Evolutionary conservation across 1,140 invertebrate species (phyloP).

Genomic region (Euwallacea fornicatus): DNA sequence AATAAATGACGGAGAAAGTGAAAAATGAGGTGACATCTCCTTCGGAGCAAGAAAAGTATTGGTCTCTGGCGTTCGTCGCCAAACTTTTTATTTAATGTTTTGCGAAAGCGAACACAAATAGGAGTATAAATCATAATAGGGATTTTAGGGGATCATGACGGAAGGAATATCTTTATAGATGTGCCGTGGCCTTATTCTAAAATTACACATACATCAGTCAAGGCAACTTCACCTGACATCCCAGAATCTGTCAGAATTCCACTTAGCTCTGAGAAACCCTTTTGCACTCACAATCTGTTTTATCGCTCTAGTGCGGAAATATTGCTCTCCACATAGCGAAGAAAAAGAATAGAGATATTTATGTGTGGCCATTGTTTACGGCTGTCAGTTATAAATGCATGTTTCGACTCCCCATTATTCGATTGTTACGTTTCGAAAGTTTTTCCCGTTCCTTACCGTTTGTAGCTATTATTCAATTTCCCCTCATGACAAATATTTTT

Average conservation of each 20-base stretch:
- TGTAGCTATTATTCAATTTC: background rate
- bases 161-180: too few species aligned
- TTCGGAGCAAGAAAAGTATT: constrained; percentile 20
- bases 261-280: too few species aligned
- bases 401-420: constrained; percentile 13
- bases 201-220: too few species aligned
- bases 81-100: constrained; percentile 17
- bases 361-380: constrained; percentile 21
- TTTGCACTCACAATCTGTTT: background rate
- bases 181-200: too few species aligned
- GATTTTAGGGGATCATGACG: too few species aligned
- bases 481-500: too few species aligned
- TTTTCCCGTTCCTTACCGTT: constrained; percentile 13
- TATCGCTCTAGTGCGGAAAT: constrained; percentile 4
- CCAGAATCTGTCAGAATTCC: too few species aligned
- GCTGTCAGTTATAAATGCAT: constrained; percentile 21
- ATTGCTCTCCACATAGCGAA: constrained; percentile 5
- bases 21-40: constrained; percentile 25
- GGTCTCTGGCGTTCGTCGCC: constrained; percentile 19
- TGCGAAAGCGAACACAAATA: constrained; percentile 15
- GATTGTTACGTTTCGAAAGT: constrained; percentile 10
- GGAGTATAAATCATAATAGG: constrained; percentile 12
- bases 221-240: too few species aligned
- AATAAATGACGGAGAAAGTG: constrained; percentile 21
- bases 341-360: constrained; percentile 15